phyloP scores from a whole-genome alignment of 2,888 invertebrate genomes.

The Tetanocera ferruginea region DNA sequence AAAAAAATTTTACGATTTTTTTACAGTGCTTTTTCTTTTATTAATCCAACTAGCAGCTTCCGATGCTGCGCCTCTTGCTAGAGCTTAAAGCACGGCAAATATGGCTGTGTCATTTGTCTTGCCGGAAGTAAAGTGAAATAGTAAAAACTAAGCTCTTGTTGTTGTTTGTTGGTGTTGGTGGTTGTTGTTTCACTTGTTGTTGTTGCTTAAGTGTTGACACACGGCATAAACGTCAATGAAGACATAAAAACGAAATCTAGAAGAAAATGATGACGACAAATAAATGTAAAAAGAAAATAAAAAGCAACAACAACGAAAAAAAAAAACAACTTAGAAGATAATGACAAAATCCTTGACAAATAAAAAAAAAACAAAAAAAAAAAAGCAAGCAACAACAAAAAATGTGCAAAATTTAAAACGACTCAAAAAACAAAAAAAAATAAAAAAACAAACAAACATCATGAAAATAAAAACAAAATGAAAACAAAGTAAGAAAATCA shows the following conservation, averaged over 20 bases:
- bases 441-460: background rate
- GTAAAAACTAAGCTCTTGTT: slow-evolving; percentile 6
- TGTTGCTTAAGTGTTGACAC: slow-evolving; percentile 29
- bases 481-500: slow-evolving; percentile 17
- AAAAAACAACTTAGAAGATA: slow-evolving; percentile 17
- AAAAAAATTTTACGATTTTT: background rate
- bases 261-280: background rate
- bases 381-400: background rate
- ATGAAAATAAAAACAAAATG: background rate
- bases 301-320: background rate
- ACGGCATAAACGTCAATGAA: slow-evolving; percentile 30
- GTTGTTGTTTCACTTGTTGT: background rate
- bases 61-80: background rate
- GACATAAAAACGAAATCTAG: slow-evolving; percentile 1
- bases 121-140: slow-evolving; percentile 1
- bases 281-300: background rate
- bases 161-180: background rate
- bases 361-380: slow-evolving; percentile 3
- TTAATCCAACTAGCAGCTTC: slow-evolving; percentile 24
- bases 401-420: background rate
- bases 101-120: slow-evolving; percentile 15
- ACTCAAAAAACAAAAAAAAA: no score
- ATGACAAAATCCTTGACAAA: slow-evolving; percentile 24
- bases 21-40: slow-evolving; percentile 1
- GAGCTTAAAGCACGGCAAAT: slow-evolving; percentile 3